Conservation (phyloP, 2,113 vertebrate genomes). For the Caretta caretta region DNA sequence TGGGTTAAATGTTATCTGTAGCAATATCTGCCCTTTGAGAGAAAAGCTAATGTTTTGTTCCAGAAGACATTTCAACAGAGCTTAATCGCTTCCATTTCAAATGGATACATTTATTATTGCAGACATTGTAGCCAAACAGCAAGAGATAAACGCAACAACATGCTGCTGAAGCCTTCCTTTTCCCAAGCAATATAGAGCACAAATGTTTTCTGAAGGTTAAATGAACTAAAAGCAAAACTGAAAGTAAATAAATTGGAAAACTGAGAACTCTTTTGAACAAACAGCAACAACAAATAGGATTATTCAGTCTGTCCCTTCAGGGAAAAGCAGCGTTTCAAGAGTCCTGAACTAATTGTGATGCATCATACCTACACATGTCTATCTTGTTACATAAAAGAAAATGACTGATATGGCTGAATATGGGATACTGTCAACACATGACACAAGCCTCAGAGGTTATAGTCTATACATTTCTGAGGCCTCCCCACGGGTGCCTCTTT, state of each 20-base stretch:
- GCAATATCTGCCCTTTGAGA: constrained; percentile 55
- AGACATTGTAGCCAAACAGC: constrained; percentile 41
- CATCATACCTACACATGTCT: not conserved
- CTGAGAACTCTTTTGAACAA: constrained; percentile 58
- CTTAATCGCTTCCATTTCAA: constrained; percentile 67
- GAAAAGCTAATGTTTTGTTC: constrained; percentile 68
- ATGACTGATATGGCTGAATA: not conserved
- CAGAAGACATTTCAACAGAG: constrained; percentile 57
- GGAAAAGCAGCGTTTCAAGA: not conserved
- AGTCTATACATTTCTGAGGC: not conserved
- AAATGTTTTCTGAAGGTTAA: constrained; percentile 73
- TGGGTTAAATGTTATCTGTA: constrained; percentile 48
- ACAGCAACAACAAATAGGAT: not conserved
- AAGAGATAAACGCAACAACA: constrained; percentile 60
- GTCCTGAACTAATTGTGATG: not conserved
- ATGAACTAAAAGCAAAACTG: constrained; percentile 65
- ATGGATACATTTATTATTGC: constrained; percentile 57
- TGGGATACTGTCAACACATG: not conserved
- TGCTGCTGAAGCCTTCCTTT: constrained; percentile 31
- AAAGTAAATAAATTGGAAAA: constrained; percentile 71
- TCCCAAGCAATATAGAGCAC: constrained; percentile 15
- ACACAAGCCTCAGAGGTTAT: not conserved
- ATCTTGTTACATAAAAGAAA: not conserved
- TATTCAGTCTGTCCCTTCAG: not conserved
- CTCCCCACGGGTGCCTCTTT: not conserved